Evolutionary conservation across 2,888 invertebrate genomes (phyloP).

Genomic region (Cynaeus angustus): DNA sequence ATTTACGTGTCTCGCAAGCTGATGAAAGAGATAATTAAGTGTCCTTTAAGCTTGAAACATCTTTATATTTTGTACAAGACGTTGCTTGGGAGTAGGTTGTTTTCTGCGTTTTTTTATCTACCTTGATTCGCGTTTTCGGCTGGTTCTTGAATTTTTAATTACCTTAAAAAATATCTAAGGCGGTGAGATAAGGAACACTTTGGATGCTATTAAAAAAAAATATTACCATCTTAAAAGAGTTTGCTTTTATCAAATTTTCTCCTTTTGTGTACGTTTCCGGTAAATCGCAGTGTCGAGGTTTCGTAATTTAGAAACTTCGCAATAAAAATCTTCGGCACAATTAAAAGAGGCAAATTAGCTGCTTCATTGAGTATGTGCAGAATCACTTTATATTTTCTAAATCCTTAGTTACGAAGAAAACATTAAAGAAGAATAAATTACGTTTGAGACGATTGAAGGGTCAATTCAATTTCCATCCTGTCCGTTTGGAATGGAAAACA

Average conservation of each 20-base stretch:
- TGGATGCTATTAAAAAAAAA: conserved; percentile 38
- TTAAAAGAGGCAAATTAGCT: conserved; percentile 21
- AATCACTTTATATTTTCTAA: conserved; percentile 31
- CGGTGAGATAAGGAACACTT: conserved; percentile 43
- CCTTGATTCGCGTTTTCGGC: conserved; percentile 44
- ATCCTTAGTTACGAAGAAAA: conserved; percentile 37
- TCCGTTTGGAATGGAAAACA: conserved; percentile 56
- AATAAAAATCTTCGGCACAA: conserved; percentile 10
- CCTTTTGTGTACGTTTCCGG: conserved; percentile 28
- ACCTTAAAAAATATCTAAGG: conserved; percentile 39
- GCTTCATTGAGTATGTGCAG: conserved; percentile 18
- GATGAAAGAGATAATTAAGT: conserved; percentile 60
- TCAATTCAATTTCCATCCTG: conserved; percentile 56
- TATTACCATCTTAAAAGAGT: conserved; percentile 41
- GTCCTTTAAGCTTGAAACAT: conserved; percentile 54
- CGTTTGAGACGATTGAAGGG: conserved; percentile 50
- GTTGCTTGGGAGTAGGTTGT: conserved; percentile 36
- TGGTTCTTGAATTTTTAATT: conserved; percentile 49
- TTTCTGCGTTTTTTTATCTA: conserved; percentile 40
- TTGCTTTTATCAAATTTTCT: conserved; percentile 38
- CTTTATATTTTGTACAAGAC: conserved; percentile 52
- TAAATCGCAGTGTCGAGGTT: conserved; percentile 31
- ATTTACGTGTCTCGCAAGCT: conserved; percentile 60
- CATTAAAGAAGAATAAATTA: conserved; percentile 49
- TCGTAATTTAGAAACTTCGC: conserved; percentile 27